Evolutionary conservation across 2,797 vertebrate species (phyloP).

Genomic region (Coranthus polyacanthus): DNA sequence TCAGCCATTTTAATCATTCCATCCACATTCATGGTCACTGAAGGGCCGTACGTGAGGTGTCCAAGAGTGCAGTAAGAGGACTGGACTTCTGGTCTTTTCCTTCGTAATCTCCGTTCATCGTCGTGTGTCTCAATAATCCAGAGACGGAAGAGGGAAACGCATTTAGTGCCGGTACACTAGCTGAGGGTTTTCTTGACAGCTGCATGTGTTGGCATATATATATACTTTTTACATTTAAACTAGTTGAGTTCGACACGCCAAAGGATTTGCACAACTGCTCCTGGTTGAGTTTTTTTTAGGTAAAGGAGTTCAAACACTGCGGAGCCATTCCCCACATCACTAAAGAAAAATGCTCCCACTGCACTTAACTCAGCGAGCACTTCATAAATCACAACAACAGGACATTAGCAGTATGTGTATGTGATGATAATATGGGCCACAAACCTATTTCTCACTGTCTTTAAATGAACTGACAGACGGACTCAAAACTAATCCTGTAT

Average conservation of each 20-base stretch:
- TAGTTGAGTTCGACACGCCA: no score
- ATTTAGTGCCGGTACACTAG: no score
- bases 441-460: neutral
- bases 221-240: neutral
- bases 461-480: neutral
- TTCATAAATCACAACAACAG: neutral
- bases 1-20: slow-evolving; percentile 2
- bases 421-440: no score
- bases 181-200: neutral
- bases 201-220: neutral
- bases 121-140: no score
- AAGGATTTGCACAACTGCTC: slow-evolving; percentile 21
- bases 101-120: no score
- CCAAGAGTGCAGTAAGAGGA: slow-evolving; percentile 10
- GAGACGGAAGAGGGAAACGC: no score
- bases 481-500: neutral
- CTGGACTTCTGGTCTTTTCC: slow-evolving; percentile 7
- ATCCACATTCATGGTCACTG: slow-evolving; percentile 5
- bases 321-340: neutral
- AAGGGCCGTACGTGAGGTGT: slow-evolving; percentile 1
- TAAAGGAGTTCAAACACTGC: neutral
- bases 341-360: neutral
- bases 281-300: slow-evolving; percentile 12
- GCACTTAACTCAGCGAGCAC: slow-evolving; percentile 17
- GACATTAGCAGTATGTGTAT: neutral